Base-by-base conservation (phyloP, 2,888 invertebrate species). In the Lasioglossum oenotherae region DNA sequence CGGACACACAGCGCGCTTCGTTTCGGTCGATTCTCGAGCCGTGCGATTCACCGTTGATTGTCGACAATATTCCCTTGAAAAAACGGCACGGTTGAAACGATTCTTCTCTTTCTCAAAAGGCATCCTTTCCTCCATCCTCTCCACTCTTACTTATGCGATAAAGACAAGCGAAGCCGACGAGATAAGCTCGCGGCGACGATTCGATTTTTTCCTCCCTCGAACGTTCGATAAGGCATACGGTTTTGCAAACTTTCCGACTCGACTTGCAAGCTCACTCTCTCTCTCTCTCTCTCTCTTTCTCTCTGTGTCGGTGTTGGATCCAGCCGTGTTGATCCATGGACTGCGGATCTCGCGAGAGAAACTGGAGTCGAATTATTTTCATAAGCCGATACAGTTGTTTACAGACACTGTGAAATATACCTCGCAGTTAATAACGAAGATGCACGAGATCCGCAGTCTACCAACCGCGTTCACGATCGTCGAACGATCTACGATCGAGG, bases 181-280 rank as follows among this genome's bases (percentile, higher is more conserved):
- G 31, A 64, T 64, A 64, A 64, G 64, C 31, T 64, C 57, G 57
- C n/a, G 57, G 57, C n/a, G 57, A 57, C n/a, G 12, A 64, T 31
- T 64, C 31, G 31, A 64, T 64, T 64, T 31, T 31, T 16, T 31
- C 41, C 38, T 41, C 41, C 41, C n/a, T n/a, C 71, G 41, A 71
- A 71, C 41, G 38, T 81, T 81, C 84, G 82, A 88, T 92, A 92
- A 92, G 92, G 92, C 92, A 92, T 92, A 89, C 90, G 90, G 92
- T 91, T 92, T 87, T 38, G 71, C 38, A 71, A 71, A n/a, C 71
- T 38, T 23, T 69, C 38, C 67, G 35, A 67, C 35, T 67, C 35
- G 67, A 67, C 31, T 67, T 67, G 67, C 19, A 35, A 35, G 67
- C 31, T 64, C 64, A 5, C 31, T 60, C 60, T 60, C 60, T 60